A percentile compares a stretch with the other conserved stretches of the same genome.
These are phyloP conservation scores for Papilio polytes DNA, from an alignment of 1,140 invertebrate species.

Conservation along the genomic window DNA sequence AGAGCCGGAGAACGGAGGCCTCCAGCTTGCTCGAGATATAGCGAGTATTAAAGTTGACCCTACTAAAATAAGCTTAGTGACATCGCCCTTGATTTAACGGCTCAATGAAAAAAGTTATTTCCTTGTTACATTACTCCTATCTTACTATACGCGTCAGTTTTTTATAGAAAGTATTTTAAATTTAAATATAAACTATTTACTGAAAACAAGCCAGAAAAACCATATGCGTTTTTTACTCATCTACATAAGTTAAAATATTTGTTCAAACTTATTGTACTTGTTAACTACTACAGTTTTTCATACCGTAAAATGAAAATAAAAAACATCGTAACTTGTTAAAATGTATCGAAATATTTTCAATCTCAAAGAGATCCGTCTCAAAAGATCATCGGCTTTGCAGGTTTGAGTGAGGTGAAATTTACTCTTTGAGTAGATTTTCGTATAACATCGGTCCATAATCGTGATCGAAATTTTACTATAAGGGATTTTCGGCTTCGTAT, in stretches of 20 bases:
- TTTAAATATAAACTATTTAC: not conserved
- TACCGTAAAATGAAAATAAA: not conserved
- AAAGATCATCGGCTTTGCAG: slow-evolving; percentile 7
- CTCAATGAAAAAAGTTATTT: slow-evolving; percentile 23
- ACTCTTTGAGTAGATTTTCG: not conserved
- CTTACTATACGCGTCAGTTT: not conserved
- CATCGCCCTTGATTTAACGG: slow-evolving; percentile 6
- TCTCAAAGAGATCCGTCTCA: not conserved
- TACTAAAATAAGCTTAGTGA: slow-evolving; percentile 26
- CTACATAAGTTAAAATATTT: too few species aligned
- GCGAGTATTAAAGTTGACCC: slow-evolving; percentile 22
- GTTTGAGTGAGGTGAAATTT: slow-evolving; percentile 14
- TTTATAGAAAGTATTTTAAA: not conserved
- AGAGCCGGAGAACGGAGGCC: not conserved
- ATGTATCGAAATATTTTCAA: not conserved
- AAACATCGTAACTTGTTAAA: not conserved
- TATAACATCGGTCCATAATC: slow-evolving; percentile 18
- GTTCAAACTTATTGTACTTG: not conserved
- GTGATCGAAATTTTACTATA: not conserved
- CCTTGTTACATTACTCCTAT: not conserved
- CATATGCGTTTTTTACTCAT: not conserved
- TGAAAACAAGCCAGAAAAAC: not conserved
- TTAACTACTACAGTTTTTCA: not conserved
- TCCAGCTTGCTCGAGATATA: not conserved
- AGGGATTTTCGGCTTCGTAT: not conserved